Conservation (phyloP, 2,797 vertebrate species). For the Takifugu rubripes region DNA sequence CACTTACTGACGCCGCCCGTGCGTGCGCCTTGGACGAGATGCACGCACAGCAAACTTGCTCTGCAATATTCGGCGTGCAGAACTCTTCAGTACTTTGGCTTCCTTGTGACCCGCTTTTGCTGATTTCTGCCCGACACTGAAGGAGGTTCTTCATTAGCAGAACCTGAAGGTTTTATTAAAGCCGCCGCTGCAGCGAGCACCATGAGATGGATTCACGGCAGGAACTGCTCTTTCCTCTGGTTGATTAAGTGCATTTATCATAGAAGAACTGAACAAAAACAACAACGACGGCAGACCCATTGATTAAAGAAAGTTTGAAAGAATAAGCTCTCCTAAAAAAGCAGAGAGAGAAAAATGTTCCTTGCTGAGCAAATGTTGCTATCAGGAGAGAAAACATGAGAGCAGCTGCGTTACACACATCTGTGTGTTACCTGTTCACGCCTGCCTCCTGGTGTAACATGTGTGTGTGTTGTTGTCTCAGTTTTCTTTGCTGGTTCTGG, state of each 20-base stretch:
- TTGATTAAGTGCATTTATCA: slow-evolving; percentile 21
- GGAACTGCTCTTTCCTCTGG: slow-evolving; percentile 2
- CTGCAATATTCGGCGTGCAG: neutral
- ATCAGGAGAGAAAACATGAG: too few species aligned
- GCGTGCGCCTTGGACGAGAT: slow-evolving; percentile 23
- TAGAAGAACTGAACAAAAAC: slow-evolving; percentile 2
- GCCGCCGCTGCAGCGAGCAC: slow-evolving; percentile 20
- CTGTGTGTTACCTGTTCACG: too few species aligned
- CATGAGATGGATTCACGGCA: neutral
- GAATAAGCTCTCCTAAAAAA: neutral
- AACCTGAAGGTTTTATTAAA: slow-evolving; percentile 55
- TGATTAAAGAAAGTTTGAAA: neutral
- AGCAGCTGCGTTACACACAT: too few species aligned
- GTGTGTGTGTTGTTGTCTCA: too few species aligned
- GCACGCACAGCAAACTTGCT: neutral
- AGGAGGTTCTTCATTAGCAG: slow-evolving; percentile 47
- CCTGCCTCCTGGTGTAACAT: too few species aligned
- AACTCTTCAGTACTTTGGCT: neutral
- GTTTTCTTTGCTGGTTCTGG: too few species aligned
- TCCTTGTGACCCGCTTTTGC: neutral
- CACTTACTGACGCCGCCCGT: slow-evolving; percentile 18
- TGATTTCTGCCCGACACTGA: slow-evolving; percentile 25
- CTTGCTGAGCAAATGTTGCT: neutral
- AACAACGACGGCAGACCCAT: slow-evolving; percentile 5
- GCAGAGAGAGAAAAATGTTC: slow-evolving; percentile 14